These are phyloP conservation scores for Leptoteleia sp. DNA, from an alignment of 1,140 invertebrate species.

Conservation along the genomic window DNA sequence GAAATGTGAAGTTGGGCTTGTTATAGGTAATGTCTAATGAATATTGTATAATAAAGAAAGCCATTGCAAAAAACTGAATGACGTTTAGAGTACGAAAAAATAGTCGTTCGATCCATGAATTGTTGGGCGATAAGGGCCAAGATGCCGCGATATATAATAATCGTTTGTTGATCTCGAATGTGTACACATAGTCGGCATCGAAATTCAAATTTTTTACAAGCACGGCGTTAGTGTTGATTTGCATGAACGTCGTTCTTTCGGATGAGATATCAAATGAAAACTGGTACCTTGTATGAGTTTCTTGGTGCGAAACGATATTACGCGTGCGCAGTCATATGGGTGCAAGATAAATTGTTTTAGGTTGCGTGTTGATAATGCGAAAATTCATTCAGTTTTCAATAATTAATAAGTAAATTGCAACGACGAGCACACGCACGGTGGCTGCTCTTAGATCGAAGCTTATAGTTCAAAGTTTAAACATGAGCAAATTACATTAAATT, in stretches of 20 bases:
- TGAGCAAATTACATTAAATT: no score
- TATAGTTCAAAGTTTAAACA: no score
- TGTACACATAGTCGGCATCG: neutral
- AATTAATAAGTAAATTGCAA: no score
- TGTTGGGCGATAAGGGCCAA: neutral
- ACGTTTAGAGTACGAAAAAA: constrained; percentile 7
- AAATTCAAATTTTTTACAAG: neutral
- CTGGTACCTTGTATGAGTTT: neutral
- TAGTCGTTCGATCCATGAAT: neutral
- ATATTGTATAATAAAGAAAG: constrained; percentile 5
- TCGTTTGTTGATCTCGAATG: constrained; percentile 5
- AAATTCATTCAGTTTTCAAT: no score
- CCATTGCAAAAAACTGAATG: constrained; percentile 1
- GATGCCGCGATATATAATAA: constrained; percentile 10
- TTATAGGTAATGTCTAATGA: constrained; percentile 1
- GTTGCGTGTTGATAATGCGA: neutral
- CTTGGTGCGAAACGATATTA: neutral
- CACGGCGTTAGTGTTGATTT: neutral
- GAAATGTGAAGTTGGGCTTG: neutral
- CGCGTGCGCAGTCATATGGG: neutral
- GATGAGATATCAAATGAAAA: neutral
- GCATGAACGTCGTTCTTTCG: neutral
- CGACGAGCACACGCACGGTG: no score
- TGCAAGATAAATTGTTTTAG: neutral
- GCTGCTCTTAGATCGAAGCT: no score